A percentile compares a stretch with the other conserved stretches of the same genome.
Conservation (phyloP, 2,888 invertebrate species). For the Drosophila histrio region DNA sequence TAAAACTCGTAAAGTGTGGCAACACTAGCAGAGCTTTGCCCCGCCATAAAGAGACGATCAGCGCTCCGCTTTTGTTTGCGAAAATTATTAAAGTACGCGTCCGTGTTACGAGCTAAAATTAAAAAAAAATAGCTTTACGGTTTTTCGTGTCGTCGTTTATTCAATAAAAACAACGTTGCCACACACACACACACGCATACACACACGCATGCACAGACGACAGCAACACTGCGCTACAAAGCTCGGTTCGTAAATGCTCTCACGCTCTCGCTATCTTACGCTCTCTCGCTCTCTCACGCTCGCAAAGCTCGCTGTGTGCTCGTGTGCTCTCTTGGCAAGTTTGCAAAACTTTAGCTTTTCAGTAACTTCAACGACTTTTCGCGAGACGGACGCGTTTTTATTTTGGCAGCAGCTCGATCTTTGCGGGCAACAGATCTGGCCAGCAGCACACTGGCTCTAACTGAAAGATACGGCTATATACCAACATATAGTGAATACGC, state of each 20-base stretch:
- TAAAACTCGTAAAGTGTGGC: conserved; percentile 39
- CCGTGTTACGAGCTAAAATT: conserved; percentile 47
- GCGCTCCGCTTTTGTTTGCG: conserved; percentile 51
- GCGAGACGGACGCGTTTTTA: conserved; percentile 75
- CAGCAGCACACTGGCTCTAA: conserved; percentile 55
- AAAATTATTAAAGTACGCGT: conserved; percentile 60
- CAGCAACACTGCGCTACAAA: conserved; percentile 61
- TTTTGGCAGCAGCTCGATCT: conserved; percentile 25
- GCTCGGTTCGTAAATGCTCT: conserved; percentile 33
- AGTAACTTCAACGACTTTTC: conserved; percentile 82
- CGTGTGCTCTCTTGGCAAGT: conserved; percentile 32
- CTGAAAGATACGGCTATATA: conserved; percentile 68
- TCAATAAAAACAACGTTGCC: conserved; percentile 68
- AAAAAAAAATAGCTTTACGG: conserved; percentile 56
- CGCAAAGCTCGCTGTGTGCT: conserved; percentile 48
- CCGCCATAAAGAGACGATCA: conserved; percentile 33
- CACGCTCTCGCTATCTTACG: conserved; percentile 4
- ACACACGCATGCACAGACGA: conserved; percentile 1
- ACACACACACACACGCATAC: conserved; percentile 38
- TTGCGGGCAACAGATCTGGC: conserved; percentile 46
- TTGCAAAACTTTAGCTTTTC: conserved; percentile 55
- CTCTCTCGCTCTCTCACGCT: conserved; percentile 16
- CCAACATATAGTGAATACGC: conserved; percentile 57
- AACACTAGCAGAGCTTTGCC: conserved; percentile 42
- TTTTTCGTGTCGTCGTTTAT: conserved; percentile 63